A percentile compares a stretch with the other conserved stretches of the same genome.
Evolutionary conservation across 2,113 vertebrate species (phyloP).

Genomic region (Microtus richardsoni): DNA sequence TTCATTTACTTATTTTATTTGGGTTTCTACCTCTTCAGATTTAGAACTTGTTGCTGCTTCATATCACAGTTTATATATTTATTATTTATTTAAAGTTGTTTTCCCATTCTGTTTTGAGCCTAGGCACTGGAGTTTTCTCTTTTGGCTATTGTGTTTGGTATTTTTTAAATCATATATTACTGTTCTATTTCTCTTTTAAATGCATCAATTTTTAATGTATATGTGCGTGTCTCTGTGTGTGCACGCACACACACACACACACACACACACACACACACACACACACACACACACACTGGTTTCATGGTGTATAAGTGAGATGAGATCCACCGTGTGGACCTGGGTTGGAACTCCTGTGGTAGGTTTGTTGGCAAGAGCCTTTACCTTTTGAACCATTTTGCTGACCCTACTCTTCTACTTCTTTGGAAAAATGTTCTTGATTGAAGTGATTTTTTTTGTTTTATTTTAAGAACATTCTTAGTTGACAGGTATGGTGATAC

Average conservation of each 20-base stretch:
- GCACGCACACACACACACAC: accelerated
- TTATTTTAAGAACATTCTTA: neutral
- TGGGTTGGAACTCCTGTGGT: neutral
- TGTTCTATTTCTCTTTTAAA: neutral
- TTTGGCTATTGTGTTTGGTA: neutral
- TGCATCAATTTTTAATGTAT: neutral
- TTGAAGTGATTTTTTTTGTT: neutral
- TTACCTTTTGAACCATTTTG: neutral
- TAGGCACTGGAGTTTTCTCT: neutral
- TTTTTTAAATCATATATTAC: neutral
- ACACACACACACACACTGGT: too few relatives aligned
- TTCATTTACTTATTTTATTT: neutral
- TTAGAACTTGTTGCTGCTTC: neutral
- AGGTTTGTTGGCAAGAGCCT: neutral
- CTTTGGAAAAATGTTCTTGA: neutral
- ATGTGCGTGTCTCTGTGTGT: neutral
- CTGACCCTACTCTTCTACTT: neutral
- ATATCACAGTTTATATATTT: neutral
- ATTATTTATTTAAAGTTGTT: neutral
- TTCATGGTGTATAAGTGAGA: neutral
- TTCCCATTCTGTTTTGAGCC: neutral
- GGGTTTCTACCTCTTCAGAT: neutral
- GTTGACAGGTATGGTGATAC: neutral
- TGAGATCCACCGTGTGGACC: neutral
- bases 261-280: too few relatives aligned